These are phyloP conservation scores for Pungitius pungitius DNA, from an alignment of 2,113 vertebrate species.

Conservation along the genomic window DNA sequence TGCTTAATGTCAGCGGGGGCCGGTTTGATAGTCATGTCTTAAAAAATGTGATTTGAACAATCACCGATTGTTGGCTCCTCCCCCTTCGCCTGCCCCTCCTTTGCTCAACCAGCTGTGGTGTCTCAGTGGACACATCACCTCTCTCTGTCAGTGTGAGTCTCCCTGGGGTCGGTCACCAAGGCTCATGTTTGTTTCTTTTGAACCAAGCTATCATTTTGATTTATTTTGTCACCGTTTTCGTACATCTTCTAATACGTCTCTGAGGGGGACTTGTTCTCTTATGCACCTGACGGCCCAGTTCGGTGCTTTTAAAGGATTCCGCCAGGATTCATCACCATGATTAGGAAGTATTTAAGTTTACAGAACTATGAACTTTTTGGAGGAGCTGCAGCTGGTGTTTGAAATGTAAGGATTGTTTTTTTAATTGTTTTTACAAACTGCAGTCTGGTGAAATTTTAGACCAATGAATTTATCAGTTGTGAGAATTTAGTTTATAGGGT, in stretches of 20 bases:
- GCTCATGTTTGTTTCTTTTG: not conserved
- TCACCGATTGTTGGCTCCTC: slow-evolving; percentile 40
- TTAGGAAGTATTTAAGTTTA: slow-evolving; percentile 28
- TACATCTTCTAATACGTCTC: not conserved
- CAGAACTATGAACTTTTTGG: slow-evolving; percentile 14
- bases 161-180: slow-evolving; percentile 7
- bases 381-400: slow-evolving; percentile 20
- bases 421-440: not conserved
- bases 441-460: not conserved
- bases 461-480: not conserved
- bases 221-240: not conserved
- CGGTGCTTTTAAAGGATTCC: slow-evolving; percentile 31
- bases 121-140: slow-evolving; percentile 55
- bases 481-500: not conserved
- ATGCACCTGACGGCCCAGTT: slow-evolving; percentile 9
- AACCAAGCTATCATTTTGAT: not conserved
- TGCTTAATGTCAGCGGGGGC: slow-evolving; percentile 36
- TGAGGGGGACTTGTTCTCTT: slow-evolving; percentile 4
- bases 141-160: slow-evolving; percentile 38
- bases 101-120: slow-evolving; percentile 38
- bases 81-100: slow-evolving; percentile 9
- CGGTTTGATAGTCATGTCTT: slow-evolving; percentile 45
- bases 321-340: not conserved
- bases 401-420: slow-evolving; percentile 28
- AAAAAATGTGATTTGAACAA: slow-evolving; percentile 51